Conservation (phyloP, 2,888 invertebrate species). For the Pristionchus maxplancki region DNA sequence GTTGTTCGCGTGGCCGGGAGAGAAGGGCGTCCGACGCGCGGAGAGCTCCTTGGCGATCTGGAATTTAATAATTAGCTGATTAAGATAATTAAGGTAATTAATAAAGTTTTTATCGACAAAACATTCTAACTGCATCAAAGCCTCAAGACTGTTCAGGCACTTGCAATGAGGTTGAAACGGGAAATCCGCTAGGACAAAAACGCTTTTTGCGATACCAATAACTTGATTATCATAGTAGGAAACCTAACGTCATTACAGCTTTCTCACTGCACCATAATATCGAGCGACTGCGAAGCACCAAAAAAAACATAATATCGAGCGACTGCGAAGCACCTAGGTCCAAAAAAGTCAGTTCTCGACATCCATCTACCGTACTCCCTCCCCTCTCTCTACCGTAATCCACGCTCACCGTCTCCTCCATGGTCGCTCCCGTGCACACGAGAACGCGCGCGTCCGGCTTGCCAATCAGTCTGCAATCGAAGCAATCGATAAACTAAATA, state of each 20-base stretch:
- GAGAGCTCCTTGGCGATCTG: slow-evolving; percentile 81
- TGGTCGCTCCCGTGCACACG: slow-evolving; percentile 89
- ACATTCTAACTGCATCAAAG: background rate
- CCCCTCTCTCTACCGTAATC: too few species aligned
- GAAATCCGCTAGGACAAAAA: too few species aligned
- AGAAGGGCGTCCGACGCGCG: slow-evolving; percentile 84
- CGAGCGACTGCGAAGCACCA: too few species aligned
- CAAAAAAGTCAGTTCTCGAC: too few species aligned
- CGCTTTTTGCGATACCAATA: too few species aligned
- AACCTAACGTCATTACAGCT: too few species aligned
- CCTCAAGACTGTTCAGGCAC: background rate
- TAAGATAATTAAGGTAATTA: background rate
- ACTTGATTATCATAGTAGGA: too few species aligned
- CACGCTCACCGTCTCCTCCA: slow-evolving; percentile 84
- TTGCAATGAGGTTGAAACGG: background rate
- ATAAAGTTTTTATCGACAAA: too few species aligned
- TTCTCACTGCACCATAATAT: too few species aligned
- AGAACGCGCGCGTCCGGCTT: slow-evolving; percentile 85
- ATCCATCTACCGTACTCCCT: background rate
- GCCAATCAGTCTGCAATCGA: slow-evolving; percentile 82
- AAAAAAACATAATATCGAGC: too few species aligned
- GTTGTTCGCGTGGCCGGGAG: slow-evolving; percentile 90
- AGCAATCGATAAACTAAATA: background rate
- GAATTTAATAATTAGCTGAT: slow-evolving; percentile 15
- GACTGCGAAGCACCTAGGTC: too few species aligned